A percentile compares a stretch with the other conserved stretches of the same genome.
These are phyloP conservation scores for Catonia carolina DNA, from an alignment of 2,888 invertebrate species.

Conservation along the genomic window DNA sequence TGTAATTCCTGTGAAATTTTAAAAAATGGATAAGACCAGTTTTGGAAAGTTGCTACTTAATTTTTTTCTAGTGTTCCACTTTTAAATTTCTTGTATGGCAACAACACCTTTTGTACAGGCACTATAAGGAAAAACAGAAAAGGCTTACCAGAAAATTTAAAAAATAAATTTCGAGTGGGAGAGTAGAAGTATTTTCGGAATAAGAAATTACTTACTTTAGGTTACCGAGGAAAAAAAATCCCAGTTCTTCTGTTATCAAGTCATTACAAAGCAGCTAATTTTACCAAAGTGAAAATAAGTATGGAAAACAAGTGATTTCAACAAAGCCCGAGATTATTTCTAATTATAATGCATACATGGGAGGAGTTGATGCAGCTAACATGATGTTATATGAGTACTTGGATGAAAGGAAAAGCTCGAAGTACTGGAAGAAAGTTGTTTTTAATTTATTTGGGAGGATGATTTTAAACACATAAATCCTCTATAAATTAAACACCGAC, in stretches of 20 bases:
- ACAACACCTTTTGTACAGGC: conserved; percentile 7
- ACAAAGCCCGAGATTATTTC: conserved; percentile 14
- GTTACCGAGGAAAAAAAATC: conserved; percentile 7
- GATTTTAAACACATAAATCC: conserved; percentile 18
- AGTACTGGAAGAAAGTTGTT: conserved; percentile 14
- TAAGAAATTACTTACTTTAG: conserved; percentile 13
- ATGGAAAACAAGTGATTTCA: conserved; percentile 9
- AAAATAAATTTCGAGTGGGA: conserved; percentile 12
- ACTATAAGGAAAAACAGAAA: no score
- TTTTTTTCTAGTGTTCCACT: no score
- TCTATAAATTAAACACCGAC: conserved; percentile 18
- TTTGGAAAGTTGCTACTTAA: no score
- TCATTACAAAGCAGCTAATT: conserved; percentile 1
- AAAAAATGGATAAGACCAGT: no score
- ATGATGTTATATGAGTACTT: conserved; percentile 18
- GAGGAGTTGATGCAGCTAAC: conserved; percentile 16
- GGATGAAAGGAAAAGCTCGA: conserved; percentile 13
- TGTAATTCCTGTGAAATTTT: no score
- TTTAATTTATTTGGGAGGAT: conserved; percentile 14
- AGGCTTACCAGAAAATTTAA: conserved; percentile 14
- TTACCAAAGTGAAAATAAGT: no score
- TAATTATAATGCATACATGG: conserved; percentile 18
- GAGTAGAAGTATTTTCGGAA: conserved; percentile 19
- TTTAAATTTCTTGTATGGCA: conserved; percentile 1
- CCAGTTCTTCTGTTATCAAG: conserved; percentile 15